Base-by-base conservation (phyloP, 2,113 vertebrate genomes). In the Psettodes erumei region DNA sequence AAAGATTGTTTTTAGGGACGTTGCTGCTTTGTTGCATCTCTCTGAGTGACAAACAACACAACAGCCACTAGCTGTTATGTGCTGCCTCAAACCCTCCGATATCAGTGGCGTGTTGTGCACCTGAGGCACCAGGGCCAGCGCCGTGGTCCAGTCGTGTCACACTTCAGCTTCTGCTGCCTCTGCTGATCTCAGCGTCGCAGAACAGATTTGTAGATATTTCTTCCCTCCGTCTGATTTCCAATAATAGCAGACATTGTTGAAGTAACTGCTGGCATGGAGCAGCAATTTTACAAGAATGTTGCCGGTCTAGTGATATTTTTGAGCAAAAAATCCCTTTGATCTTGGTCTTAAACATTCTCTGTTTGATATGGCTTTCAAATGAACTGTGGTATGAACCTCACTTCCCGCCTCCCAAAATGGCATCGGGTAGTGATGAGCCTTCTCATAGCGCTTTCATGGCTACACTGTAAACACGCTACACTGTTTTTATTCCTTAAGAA, bases 401-500 rank as follows among this genome's bases (percentile, higher is more conserved):
- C 61, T 62, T 73, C 86, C 82, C 37, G 77, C 84, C 77, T 89
- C 82, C 73, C 71, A 79, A 86, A 90, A 87, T 89, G 87, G 80
- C 75, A 79, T 74, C 58, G 63, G 77, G 76, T 75, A 76, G 72
- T 81, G 86, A 87, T 74, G 83, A 88, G 74, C 67, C 87, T 84
- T 77, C 87, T 85, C 84, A 48, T 77, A 75, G 66, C 77, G 82
- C 86, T 93, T 93, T 90, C 78, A 92, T 87, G 81, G 89, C 83
- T 77, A 67, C 89, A 81, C 71, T 86, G 71, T 71, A 90, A 90
- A 91, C 86, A 90, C 54, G 72, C 82, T 50, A 27, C 70, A 37
- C 73, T 79, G 81, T 89, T 91, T 90, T 88, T 90, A 83, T 81
- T 85, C 84, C 89, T 82, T 79, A 85, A 90, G 88, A 91, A 91